These are phyloP conservation scores for Sympetrum striolatum DNA, from an alignment of 2,888 invertebrate species.

Conservation along the genomic window DNA sequence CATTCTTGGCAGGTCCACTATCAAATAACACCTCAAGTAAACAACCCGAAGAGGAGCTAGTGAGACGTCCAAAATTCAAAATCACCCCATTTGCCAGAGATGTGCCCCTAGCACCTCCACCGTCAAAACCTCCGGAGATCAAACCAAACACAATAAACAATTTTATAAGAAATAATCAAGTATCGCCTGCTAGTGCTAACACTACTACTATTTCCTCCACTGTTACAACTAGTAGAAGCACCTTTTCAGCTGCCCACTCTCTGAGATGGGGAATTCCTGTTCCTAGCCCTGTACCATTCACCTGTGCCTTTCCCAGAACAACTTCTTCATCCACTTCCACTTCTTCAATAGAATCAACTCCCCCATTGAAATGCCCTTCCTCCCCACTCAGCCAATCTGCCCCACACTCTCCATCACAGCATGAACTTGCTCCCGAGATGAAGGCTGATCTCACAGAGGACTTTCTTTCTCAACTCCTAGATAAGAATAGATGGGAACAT, in stretches of 20 bases:
- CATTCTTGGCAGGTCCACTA: conserved; percentile 8
- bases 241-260: neutral
- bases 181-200: neutral
- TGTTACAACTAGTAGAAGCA: neutral
- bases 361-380: neutral
- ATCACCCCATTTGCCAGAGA: conserved; percentile 14
- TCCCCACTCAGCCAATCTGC: conserved; percentile 52
- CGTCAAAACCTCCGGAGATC: neutral
- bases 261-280: conserved; percentile 45
- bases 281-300: neutral
- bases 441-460: conserved; percentile 68
- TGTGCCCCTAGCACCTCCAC: neutral
- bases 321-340: conserved; percentile 30
- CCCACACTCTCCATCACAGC: conserved; percentile 51
- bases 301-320: conserved; percentile 11
- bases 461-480: conserved; percentile 74
- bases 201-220: neutral
- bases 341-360: neutral
- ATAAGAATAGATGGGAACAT: conserved; percentile 59
- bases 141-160: neutral
- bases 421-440: conserved; percentile 49
- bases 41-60: neutral
- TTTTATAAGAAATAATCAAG: neutral
- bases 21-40: neutral
- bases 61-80: conserved; percentile 3